A percentile compares a stretch with the other conserved stretches of the same genome.
Conservation (phyloP, 2,113 vertebrate species). For the Xiphias gladius region DNA sequence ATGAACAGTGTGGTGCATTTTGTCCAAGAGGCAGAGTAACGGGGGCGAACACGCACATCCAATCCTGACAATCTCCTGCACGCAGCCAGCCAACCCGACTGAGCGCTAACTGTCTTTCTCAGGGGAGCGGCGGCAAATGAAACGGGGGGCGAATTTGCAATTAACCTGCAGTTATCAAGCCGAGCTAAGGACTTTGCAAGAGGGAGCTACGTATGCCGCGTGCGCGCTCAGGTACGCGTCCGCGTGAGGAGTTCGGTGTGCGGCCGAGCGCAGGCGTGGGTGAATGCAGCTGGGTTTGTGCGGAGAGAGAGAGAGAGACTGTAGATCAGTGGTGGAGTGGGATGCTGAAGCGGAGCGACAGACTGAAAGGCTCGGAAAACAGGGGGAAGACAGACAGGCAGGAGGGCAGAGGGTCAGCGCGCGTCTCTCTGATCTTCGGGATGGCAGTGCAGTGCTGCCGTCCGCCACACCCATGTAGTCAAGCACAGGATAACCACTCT, state of each 20-base stretch:
- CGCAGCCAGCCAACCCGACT: background rate
- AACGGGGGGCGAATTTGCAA: background rate
- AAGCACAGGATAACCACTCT: conserved; percentile 7
- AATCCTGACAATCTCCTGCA: background rate
- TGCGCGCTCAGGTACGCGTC: no score
- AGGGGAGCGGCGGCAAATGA: background rate
- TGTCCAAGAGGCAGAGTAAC: no score
- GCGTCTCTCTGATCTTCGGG: conserved; percentile 52
- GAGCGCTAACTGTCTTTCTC: background rate
- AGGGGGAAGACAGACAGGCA: background rate
- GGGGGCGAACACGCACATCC: background rate
- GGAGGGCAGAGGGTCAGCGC: background rate
- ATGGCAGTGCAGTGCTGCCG: conserved; percentile 47
- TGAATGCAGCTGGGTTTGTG: conserved; percentile 21
- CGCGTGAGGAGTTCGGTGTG: conserved; percentile 34
- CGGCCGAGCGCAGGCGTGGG: background rate
- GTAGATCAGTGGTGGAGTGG: background rate
- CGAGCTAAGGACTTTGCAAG: background rate
- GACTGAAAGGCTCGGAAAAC: background rate
- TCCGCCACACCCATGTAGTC: conserved; percentile 47
- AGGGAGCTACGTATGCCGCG: background rate
- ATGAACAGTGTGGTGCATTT: no score
- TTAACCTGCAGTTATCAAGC: conserved; percentile 4
- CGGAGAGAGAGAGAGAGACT: background rate
- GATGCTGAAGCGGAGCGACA: background rate